Conservation (phyloP, 2,113 vertebrate genomes). For the Ammodytes dubius region DNA sequence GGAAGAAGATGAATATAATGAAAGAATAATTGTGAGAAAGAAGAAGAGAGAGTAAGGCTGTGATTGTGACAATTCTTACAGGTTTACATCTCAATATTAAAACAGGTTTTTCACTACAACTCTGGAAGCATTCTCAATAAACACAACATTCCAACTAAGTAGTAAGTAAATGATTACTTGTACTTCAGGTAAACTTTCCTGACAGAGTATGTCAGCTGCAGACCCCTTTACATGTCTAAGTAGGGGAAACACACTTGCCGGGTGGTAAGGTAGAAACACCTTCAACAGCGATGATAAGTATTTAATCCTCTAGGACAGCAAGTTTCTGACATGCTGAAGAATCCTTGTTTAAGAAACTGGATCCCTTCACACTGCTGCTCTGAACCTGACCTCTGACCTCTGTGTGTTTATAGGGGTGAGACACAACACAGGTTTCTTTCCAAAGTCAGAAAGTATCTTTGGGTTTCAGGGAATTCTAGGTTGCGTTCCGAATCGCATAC, state of each 20-base stretch:
- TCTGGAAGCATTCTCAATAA: background rate
- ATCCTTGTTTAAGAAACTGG: slow-evolving; percentile 1
- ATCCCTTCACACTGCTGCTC: slow-evolving; percentile 1
- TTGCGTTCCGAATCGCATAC: no score
- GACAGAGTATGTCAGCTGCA: background rate
- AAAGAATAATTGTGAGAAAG: background rate
- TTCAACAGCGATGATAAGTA: background rate
- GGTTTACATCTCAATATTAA: background rate
- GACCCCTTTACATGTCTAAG: background rate
- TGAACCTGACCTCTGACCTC: slow-evolving; percentile 16
- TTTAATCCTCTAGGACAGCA: background rate
- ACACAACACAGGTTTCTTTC: slow-evolving; percentile 2
- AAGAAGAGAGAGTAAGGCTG: background rate
- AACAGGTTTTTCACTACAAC: background rate
- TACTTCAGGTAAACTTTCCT: background rate
- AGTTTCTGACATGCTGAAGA: background rate
- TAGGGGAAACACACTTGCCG: background rate
- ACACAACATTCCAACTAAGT: background rate
- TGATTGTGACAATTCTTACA: background rate
- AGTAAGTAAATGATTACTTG: background rate
- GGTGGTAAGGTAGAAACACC: background rate
- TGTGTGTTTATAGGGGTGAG: background rate
- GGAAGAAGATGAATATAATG: slow-evolving; percentile 29
- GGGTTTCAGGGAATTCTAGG: background rate
- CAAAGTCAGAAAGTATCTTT: background rate